A percentile compares a stretch with the other conserved stretches of the same genome.
phyloP scores from a whole-genome alignment of 2,888 invertebrate species.

The Formica aserva region DNA sequence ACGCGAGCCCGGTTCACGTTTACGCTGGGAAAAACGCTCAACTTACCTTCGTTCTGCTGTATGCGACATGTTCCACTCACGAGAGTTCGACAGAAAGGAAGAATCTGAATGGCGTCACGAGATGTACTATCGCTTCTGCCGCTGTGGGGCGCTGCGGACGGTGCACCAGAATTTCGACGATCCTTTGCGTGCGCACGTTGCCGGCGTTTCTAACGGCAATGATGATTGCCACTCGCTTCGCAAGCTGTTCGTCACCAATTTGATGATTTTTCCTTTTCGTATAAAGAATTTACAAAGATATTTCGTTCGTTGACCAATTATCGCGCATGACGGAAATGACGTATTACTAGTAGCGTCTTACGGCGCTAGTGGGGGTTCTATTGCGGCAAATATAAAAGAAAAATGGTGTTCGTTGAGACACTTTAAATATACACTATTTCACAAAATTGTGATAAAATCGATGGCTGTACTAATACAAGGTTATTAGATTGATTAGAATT shows the following conservation, averaged over 20 bases:
- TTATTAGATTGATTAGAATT: not conserved
- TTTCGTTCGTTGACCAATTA: conserved; percentile 42
- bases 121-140: conserved; percentile 76
- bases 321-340: conserved; percentile 79
- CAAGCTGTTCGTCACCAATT: not conserved
- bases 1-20: conserved; percentile 46
- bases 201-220: not conserved
- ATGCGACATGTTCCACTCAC: conserved; percentile 94
- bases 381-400: conserved; percentile 71
- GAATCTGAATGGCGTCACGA: conserved; percentile 84
- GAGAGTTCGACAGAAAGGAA: conserved; percentile 92
- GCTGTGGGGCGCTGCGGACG: conserved; percentile 79
- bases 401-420: not conserved
- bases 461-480: not conserved
- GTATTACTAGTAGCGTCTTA: conserved; percentile 66
- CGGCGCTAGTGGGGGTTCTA: conserved; percentile 27
- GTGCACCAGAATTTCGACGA: conserved; percentile 55
- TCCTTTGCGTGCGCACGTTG: not conserved
- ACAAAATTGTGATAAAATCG: not conserved
- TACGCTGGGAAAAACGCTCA: conserved; percentile 82
- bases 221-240: not conserved
- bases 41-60: conserved; percentile 93
- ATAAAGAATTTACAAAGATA: conserved; percentile 37
- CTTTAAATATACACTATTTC: not conserved
- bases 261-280: not conserved